Conservation (phyloP, 2,797 vertebrate species). For the Hoplostethus atlanticus region DNA sequence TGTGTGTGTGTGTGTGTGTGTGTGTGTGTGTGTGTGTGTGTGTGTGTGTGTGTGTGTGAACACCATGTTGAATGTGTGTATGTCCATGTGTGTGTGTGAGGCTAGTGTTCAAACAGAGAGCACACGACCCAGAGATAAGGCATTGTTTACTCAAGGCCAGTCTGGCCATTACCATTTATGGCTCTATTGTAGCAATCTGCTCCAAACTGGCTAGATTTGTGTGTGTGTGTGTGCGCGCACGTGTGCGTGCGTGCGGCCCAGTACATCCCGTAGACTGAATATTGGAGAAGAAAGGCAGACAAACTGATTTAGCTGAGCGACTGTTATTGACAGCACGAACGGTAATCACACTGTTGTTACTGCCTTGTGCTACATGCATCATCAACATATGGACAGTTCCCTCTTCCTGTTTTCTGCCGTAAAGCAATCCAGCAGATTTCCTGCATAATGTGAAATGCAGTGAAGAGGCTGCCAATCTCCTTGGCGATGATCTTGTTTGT, state of each 20-base stretch:
- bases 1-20: constrained; percentile 64
- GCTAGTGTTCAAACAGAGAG: constrained; percentile 87
- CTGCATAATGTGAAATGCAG: too few relatives aligned
- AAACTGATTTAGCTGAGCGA: constrained; percentile 37
- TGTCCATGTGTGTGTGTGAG: constrained; percentile 39
- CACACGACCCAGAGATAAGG: constrained; percentile 87
- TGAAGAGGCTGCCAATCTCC: too few relatives aligned
- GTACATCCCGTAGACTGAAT: constrained; percentile 14
- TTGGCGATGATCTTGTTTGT: too few relatives aligned
- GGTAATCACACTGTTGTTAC: neutral
- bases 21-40: constrained; percentile 59
- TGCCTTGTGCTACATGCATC: neutral
- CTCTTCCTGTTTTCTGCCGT: too few relatives aligned
- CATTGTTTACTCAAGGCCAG: constrained; percentile 77
- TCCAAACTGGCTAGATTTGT: constrained; percentile 52
- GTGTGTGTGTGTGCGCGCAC: constrained; percentile 47
- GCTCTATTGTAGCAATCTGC: constrained; percentile 73
- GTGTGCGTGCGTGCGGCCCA: constrained; percentile 74
- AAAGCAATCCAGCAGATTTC: too few relatives aligned
- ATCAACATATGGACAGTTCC: neutral
- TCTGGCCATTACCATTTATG: constrained; percentile 80
- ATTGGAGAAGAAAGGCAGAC: constrained; percentile 31
- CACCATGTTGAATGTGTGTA: neutral
- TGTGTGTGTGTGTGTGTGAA: constrained; percentile 26
- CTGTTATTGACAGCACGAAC: constrained; percentile 23